Evolutionary conservation across 2,888 invertebrate genomes (phyloP).

Genomic region (Thymelicus acteon): DNA sequence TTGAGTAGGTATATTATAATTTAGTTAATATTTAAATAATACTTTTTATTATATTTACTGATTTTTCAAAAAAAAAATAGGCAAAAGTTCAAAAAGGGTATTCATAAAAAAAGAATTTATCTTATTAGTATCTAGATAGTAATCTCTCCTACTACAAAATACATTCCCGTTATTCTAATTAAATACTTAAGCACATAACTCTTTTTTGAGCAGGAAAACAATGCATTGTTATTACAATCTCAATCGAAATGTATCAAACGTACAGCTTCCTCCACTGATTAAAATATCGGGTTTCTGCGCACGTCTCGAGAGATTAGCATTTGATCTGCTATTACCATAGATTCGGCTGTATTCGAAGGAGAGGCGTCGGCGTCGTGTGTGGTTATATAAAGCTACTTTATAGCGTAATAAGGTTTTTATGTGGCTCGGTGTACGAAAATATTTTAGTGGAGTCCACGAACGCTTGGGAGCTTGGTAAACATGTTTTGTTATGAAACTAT

Average conservation of each 20-base stretch:
- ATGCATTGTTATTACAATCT: not conserved
- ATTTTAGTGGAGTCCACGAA: not conserved
- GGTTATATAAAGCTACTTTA: constrained; percentile 20
- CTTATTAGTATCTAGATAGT: no score
- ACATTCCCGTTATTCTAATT: no score
- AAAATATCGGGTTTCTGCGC: constrained; percentile 55
- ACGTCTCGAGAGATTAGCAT: constrained; percentile 53
- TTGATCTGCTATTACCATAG: constrained; percentile 56
- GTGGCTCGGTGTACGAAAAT: not conserved
- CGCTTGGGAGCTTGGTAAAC: not conserved
- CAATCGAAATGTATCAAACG: constrained; percentile 9
- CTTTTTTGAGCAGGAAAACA: not conserved
- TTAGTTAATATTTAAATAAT: no score
- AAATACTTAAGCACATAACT: no score
- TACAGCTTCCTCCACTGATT: constrained; percentile 45
- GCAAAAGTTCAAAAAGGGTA: no score
- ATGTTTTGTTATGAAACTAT: constrained; percentile 2
- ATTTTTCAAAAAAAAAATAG: no score
- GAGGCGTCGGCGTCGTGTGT: constrained; percentile 30
- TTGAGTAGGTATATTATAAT: no score
- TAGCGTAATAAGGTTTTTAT: constrained; percentile 28
- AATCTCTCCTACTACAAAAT: no score
- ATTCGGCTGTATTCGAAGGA: constrained; percentile 46
- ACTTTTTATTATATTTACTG: no score
- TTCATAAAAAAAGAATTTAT: no score